Conservation (phyloP, 2,113 vertebrate species). For the Hippoglossus stenolepis region DNA sequence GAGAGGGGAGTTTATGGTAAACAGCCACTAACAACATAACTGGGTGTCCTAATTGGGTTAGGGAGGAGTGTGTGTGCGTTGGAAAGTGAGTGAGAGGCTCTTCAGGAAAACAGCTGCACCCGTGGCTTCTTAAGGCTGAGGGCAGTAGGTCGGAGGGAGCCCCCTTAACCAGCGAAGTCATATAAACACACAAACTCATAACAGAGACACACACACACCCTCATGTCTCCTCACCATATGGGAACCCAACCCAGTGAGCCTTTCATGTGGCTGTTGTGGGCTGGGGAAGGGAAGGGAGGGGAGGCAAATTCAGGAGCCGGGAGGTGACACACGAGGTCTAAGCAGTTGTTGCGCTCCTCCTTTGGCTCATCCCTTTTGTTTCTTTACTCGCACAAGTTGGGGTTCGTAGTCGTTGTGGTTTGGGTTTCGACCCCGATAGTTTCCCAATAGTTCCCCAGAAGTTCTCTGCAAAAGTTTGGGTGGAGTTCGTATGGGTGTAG, state of each 20-base stretch:
- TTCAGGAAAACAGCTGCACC: slow-evolving; percentile 67
- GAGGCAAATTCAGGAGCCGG: slow-evolving; percentile 56
- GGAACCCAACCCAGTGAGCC: slow-evolving; percentile 67
- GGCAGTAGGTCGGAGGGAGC: slow-evolving; percentile 56
- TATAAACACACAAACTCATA: slow-evolving; percentile 24
- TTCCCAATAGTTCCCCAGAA: slow-evolving; percentile 1
- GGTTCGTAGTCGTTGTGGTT: slow-evolving; percentile 47
- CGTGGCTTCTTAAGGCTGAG: slow-evolving; percentile 42
- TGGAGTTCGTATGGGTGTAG: slow-evolving; percentile 63
- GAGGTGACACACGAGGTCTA: slow-evolving; percentile 51
- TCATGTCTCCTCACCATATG: slow-evolving; percentile 69
- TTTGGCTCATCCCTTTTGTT: slow-evolving; percentile 62
- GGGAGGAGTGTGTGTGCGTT: slow-evolving; percentile 32
- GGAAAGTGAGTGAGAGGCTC: slow-evolving; percentile 26
- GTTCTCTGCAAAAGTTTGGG: slow-evolving; percentile 51
- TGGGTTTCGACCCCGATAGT: slow-evolving; percentile 51
- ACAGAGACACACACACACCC: slow-evolving; percentile 27
- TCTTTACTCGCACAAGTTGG: slow-evolving; percentile 35
- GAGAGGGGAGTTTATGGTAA: slow-evolving; percentile 66
- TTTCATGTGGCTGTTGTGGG: slow-evolving; percentile 76
- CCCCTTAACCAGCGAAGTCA: slow-evolving; percentile 50
- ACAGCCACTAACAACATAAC: slow-evolving; percentile 74
- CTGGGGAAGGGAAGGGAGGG: slow-evolving; percentile 34
- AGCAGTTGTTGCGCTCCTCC: slow-evolving; percentile 34
- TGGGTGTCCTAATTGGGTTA: slow-evolving; percentile 74